These are phyloP conservation scores for Hydrophis major DNA, from an alignment of 2,797 vertebrate genomes.

Conservation along the genomic window DNA sequence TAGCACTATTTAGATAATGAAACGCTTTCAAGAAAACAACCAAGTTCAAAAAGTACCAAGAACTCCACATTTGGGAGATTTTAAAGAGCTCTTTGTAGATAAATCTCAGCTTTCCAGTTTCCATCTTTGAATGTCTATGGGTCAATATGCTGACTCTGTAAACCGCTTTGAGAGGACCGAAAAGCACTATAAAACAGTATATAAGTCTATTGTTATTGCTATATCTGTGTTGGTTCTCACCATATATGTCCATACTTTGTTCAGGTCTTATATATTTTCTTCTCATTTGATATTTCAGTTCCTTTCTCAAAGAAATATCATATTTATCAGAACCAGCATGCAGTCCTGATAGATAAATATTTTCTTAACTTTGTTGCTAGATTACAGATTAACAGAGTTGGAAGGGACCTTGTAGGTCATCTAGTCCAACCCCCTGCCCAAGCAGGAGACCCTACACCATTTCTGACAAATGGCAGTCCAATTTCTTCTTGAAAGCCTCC, in stretches of 20 bases:
- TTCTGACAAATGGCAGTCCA: too few species aligned
- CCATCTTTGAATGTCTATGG: not conserved
- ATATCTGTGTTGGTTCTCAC: not conserved
- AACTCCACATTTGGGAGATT: not conserved
- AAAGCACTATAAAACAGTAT: too few species aligned
- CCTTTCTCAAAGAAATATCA: not conserved
- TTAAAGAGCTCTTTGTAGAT: not conserved
- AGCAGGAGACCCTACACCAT: too few species aligned
- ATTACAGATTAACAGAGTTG: too few species aligned
- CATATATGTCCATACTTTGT: not conserved
- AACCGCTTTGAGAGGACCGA: too few species aligned
- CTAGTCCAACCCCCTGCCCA: too few species aligned
- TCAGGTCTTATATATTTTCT: not conserved
- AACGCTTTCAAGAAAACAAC: not conserved
- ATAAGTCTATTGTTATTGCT: too few species aligned
- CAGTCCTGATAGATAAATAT: not conserved
- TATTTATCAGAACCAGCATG: not conserved
- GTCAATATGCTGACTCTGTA: too few species aligned
- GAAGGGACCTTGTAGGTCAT: too few species aligned
- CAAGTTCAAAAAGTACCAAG: not conserved
- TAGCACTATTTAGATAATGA: not conserved
- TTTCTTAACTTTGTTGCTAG: not conserved
- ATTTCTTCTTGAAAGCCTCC: too few species aligned
- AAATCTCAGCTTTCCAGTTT: not conserved
- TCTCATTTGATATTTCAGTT: not conserved